A percentile compares a stretch with the other conserved stretches of the same genome.
Conservation (phyloP, 2,113 vertebrate species). For the Alosa alosa region DNA sequence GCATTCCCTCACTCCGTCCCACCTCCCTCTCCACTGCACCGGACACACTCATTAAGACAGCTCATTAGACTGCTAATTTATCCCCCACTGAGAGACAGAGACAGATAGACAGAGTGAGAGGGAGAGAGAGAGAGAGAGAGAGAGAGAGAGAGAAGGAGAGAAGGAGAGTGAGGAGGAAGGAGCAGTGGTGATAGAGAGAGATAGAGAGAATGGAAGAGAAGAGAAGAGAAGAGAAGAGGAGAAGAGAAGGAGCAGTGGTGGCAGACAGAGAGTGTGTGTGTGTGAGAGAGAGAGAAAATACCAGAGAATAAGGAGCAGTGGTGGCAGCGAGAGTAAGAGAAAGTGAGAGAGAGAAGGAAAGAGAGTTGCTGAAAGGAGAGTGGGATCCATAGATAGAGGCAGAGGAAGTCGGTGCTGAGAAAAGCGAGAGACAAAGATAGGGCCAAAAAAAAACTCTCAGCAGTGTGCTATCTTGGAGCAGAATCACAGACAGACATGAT, state of each 20-base stretch:
- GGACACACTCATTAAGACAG: conserved; percentile 30
- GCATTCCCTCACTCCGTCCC: background rate
- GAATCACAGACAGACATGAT: conserved; percentile 14
- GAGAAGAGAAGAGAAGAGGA: background rate
- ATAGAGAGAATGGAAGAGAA: background rate
- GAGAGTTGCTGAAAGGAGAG: background rate
- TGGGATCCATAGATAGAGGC: background rate
- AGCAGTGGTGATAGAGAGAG: background rate
- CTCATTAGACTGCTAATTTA: conserved; percentile 39
- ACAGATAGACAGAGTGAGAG: background rate
- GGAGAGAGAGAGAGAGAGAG: conserved; percentile 17
- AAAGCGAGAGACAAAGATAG: background rate
- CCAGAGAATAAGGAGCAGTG: no score
- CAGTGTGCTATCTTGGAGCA: background rate
- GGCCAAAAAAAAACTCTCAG: background rate
- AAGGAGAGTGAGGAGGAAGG: no score
- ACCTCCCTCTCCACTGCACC: background rate
- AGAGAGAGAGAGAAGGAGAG: background rate
- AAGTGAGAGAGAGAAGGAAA: background rate
- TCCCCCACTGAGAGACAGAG: conserved; percentile 25
- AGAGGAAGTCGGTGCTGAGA: background rate
- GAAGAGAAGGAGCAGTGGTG: background rate
- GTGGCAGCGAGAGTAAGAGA: background rate
- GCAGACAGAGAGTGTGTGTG: background rate
- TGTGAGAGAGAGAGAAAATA: background rate